Evolutionary conservation across 2,888 invertebrate species (phyloP).

Genomic region (Acanthopleura granulata): DNA sequence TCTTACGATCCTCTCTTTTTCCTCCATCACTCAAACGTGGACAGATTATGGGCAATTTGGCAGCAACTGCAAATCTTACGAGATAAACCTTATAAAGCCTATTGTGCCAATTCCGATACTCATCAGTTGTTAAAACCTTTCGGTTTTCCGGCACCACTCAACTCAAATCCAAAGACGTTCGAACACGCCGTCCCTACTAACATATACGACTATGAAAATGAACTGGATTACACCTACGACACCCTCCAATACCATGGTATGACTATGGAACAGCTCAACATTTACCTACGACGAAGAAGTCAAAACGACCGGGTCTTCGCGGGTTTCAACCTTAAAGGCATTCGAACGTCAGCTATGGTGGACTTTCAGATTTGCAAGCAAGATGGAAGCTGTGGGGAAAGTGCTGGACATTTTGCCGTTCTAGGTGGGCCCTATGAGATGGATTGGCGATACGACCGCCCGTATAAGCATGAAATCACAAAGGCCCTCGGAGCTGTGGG

Average conservation of each 20-base stretch:
- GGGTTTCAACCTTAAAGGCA: slow-evolving; percentile 33
- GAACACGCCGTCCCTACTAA: slow-evolving; percentile 29
- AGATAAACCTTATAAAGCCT: slow-evolving; percentile 31
- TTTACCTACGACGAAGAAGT: slow-evolving; percentile 26
- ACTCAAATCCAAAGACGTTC: slow-evolving; percentile 34
- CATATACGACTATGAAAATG: slow-evolving; percentile 36
- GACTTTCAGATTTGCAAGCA: slow-evolving; percentile 23
- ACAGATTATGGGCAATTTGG: slow-evolving; percentile 33
- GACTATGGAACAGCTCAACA: slow-evolving; percentile 31
- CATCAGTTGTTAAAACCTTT: slow-evolving; percentile 34
- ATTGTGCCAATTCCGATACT: slow-evolving; percentile 35
- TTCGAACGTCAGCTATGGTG: slow-evolving; percentile 30
- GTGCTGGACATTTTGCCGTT: slow-evolving; percentile 26
- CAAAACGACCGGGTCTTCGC: slow-evolving; percentile 30
- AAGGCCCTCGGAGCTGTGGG: slow-evolving; percentile 14
- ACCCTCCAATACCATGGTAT: slow-evolving; percentile 35
- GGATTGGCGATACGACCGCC: slow-evolving; percentile 27
- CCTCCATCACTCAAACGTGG: slow-evolving; percentile 28
- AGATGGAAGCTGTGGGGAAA: slow-evolving; percentile 12
- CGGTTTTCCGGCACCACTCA: slow-evolving; percentile 34
- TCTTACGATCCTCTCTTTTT: slow-evolving; percentile 30
- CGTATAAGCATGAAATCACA: slow-evolving; percentile 26
- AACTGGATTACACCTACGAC: slow-evolving; percentile 35
- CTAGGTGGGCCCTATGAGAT: slow-evolving; percentile 28
- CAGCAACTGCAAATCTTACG: slow-evolving; percentile 33